Base-by-base conservation (phyloP, 2,113 vertebrate genomes). In the Microcebus griseorufus region DNA sequence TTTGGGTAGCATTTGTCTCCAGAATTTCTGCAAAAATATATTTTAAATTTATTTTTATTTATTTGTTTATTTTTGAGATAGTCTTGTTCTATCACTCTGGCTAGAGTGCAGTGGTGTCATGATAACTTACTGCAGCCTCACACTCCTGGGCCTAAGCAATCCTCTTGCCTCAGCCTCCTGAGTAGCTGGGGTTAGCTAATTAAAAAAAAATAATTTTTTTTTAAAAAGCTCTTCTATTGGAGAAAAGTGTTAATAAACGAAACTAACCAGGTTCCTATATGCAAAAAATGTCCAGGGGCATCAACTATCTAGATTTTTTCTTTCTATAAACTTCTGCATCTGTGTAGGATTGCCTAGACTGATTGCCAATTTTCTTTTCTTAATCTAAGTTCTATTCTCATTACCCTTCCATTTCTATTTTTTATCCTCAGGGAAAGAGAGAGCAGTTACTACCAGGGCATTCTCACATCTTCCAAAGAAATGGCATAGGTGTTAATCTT, bases 391-490 rank as follows among this genome's bases (percentile, higher is more conserved):
- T 98, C 97, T 98, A 95, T 97, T 98, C 98, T 98, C 98, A 98
- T 98, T 98, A 98, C 96, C 97, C 90, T 98, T 98, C 96, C 87
- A 96, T 98, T 98, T 97, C 98, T 98, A 96, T 97, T 98, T 98
- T 98, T 98, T 85, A 98, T 98, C 97, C 98, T 98, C 96, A 42
- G 98, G 98, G 98, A 98, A 98, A 98, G 98, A 98, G 97, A 98
- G 97, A 98, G 98, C 98, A 98, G 98, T 98, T 98, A 97, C 97
- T 97, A 97, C 97, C 97, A 97, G 98, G 98, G 97, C 97, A 96
- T 97, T 98, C 98, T 98, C 98, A 99, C 98, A 97, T 98, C 98
- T 98, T 98, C 98, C 98, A 98, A 97, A 97, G 98, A 83, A 97
- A 97, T 51, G 98, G 93, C 90, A 96, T 97, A 99, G 98, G 98